These are phyloP conservation scores for Entomobrya proxima DNA, from an alignment of 2,888 invertebrate genomes.

Conservation along the genomic window DNA sequence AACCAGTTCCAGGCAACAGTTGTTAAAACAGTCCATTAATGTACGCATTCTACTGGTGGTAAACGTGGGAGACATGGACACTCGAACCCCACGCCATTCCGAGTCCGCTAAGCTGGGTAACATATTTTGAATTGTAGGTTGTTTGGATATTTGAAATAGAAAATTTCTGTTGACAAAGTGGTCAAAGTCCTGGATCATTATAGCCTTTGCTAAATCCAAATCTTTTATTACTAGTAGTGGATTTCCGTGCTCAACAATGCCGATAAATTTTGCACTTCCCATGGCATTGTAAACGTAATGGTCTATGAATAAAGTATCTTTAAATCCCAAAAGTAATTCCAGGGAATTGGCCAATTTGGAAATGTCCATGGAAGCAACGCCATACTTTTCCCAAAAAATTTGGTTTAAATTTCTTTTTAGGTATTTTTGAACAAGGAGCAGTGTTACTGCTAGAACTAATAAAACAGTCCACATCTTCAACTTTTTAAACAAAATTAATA, in stretches of 20 bases:
- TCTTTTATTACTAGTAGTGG: slow-evolving; percentile 30
- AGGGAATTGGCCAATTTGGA: not conserved
- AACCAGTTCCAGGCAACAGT: not conserved
- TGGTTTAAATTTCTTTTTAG: no score
- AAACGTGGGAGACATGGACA: slow-evolving; percentile 28
- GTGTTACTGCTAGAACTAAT: no score
- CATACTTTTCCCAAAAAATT: slow-evolving; percentile 14
- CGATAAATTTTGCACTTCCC: slow-evolving; percentile 17
- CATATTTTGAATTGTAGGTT: slow-evolving; percentile 12
- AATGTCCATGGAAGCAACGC: not conserved
- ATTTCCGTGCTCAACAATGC: not conserved
- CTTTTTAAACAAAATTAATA: no score
- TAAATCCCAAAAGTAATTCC: not conserved
- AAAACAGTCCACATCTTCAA: no score
- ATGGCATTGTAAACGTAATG: not conserved
- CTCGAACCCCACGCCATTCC: slow-evolving; percentile 17
- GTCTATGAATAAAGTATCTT: not conserved
- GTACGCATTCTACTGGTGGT: slow-evolving; percentile 25
- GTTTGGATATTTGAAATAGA: not conserved
- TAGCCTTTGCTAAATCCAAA: slow-evolving; percentile 18
- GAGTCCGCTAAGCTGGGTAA: not conserved
- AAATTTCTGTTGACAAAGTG: slow-evolving; percentile 42
- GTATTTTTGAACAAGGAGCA: no score
- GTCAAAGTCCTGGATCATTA: slow-evolving; percentile 54
- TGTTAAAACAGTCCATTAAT: slow-evolving; percentile 4